Conservation (phyloP, 2,113 vertebrate genomes). For the Edolisoma coerulescens region DNA sequence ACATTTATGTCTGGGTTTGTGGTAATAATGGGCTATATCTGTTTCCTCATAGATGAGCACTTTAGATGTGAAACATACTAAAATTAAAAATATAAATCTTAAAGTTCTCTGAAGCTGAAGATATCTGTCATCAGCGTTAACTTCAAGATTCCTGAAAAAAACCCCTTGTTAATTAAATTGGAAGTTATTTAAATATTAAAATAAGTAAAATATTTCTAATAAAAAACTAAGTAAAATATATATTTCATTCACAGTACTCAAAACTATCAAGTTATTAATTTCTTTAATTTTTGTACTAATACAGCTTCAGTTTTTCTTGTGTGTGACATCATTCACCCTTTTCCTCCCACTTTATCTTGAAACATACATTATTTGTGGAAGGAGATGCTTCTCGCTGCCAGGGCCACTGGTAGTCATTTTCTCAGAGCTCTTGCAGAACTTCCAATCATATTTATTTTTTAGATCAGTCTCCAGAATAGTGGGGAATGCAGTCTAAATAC, state of each 20-base stretch:
- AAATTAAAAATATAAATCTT: conserved; percentile 20
- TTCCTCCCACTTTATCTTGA: not conserved
- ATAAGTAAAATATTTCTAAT: not conserved
- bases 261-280: not conserved
- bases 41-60: not conserved
- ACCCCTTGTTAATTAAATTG: not conserved
- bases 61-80: not conserved
- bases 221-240: not conserved
- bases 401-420: not conserved
- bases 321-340: not conserved
- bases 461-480: not conserved
- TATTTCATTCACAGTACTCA: not conserved
- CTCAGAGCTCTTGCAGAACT: not conserved
- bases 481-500: not conserved
- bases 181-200: not conserved
- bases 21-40: not conserved
- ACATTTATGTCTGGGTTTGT: not conserved
- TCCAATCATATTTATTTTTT: not conserved
- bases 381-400: not conserved
- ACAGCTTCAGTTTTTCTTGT: not conserved
- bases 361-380: not conserved
- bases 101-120: not conserved
- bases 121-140: not conserved
- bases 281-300: not conserved
- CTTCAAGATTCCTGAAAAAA: not conserved